Conservation (phyloP, 2,888 invertebrate species). For the Hymenopus coronatus region DNA sequence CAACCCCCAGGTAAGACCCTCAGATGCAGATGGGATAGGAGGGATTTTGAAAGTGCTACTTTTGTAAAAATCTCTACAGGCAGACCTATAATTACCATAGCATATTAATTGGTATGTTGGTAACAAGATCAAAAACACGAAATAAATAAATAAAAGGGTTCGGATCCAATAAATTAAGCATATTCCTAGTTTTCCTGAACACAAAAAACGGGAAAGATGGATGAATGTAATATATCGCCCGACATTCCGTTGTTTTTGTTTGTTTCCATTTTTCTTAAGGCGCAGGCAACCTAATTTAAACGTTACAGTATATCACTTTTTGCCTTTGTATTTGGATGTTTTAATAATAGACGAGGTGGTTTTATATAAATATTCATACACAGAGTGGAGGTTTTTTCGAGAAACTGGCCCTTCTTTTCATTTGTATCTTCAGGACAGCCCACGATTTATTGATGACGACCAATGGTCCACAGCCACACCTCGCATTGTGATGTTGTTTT, state of each 20-base stretch:
- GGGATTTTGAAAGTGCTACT: background rate
- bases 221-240: constrained; percentile 1
- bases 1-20: background rate
- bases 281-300: constrained; percentile 7
- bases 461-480: background rate
- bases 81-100: constrained; percentile 8
- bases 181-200: constrained; percentile 4
- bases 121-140: background rate
- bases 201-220: background rate
- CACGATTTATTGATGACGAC: background rate
- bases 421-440: background rate
- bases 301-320: constrained; percentile 7
- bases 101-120: background rate
- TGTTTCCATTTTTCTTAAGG: background rate
- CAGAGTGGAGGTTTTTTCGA: background rate
- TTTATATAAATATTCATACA: constrained; percentile 19
- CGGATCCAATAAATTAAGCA: constrained; percentile 3
- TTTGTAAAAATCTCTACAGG: background rate
- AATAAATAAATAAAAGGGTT: background rate
- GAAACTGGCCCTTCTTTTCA: background rate
- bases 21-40: background rate
- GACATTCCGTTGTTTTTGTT: background rate
- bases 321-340: constrained; percentile 16
- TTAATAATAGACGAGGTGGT: background rate
- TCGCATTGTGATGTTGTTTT: background rate